These are phyloP conservation scores for Lepidothrix coronata DNA, from an alignment of 2,113 vertebrate species.

Conservation along the genomic window DNA sequence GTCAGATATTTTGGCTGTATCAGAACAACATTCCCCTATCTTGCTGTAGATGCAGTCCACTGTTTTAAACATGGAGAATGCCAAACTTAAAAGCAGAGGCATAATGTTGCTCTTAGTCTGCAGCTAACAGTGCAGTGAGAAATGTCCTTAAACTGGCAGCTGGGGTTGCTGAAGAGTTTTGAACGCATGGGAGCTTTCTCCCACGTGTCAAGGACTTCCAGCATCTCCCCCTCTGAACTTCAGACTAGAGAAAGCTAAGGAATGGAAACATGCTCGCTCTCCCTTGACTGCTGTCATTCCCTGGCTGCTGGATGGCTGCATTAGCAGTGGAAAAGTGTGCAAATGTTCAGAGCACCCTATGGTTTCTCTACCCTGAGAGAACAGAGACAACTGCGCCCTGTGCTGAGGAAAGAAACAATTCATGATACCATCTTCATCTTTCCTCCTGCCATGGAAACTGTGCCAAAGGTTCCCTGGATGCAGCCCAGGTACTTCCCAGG, in stretches of 20 bases:
- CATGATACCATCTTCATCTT: neutral
- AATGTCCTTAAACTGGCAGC: neutral
- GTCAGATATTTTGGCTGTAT: neutral
- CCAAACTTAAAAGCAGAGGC: neutral
- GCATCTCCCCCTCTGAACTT: neutral
- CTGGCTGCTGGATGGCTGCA: neutral
- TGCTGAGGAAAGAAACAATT: neutral
- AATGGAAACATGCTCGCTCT: neutral
- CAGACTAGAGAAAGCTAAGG: neutral
- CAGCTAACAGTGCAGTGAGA: neutral
- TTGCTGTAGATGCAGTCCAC: neutral
- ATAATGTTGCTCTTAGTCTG: neutral
- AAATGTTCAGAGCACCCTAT: neutral
- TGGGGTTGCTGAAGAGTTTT: neutral
- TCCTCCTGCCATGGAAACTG: neutral
- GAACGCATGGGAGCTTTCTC: neutral
- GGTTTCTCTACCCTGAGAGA: neutral
- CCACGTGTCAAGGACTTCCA: neutral
- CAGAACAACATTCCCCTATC: neutral
- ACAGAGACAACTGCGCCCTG: neutral
- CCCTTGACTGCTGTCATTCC: neutral
- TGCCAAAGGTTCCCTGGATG: neutral
- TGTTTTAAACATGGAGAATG: neutral
- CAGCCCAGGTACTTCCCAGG: neutral
- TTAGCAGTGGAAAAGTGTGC: neutral